Evolutionary conservation across 2,113 vertebrate species (phyloP).

Genomic region (Oryzias woworae): DNA sequence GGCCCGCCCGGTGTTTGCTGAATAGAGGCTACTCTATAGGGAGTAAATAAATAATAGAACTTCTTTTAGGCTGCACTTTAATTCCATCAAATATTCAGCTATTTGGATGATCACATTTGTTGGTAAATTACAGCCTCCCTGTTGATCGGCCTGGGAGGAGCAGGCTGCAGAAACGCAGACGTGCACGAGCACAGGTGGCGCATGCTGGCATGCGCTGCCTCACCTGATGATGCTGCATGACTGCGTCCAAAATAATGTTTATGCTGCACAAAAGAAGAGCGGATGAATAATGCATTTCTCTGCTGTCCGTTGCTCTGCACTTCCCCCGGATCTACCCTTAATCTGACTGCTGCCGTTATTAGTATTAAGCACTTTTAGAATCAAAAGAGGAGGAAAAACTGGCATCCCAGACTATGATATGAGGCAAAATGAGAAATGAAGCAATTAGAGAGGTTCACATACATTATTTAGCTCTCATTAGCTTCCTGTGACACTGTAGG

Average conservation of each 20-base stretch:
- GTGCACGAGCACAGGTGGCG: constrained; percentile 68
- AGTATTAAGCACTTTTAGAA: constrained; percentile 71
- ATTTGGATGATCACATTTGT: constrained; percentile 79
- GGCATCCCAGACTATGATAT: constrained; percentile 72
- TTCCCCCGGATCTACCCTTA: constrained; percentile 44
- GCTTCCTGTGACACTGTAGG: constrained; percentile 79
- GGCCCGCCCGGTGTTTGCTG: constrained; percentile 69
- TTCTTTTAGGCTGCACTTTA: constrained; percentile 67
- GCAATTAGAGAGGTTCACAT: constrained; percentile 83
- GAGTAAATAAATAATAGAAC: constrained; percentile 77
- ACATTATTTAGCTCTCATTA: constrained; percentile 87
- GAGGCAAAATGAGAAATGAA: constrained; percentile 83
- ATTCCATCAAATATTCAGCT: constrained; percentile 81
- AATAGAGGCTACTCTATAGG: constrained; percentile 58
- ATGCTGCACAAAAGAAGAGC: constrained; percentile 32
- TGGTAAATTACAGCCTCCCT: constrained; percentile 74
- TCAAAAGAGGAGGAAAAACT: constrained; percentile 56
- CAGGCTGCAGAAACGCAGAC: constrained; percentile 12
- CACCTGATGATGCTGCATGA: constrained; percentile 66
- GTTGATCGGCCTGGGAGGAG: constrained; percentile 56
- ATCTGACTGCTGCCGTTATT: constrained; percentile 59
- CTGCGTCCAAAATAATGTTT: constrained; percentile 62
- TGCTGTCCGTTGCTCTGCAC: constrained; percentile 16
- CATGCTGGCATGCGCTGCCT: constrained; percentile 51
- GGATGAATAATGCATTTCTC: constrained; percentile 41